Base-by-base conservation (phyloP, 2,888 invertebrate species). In the Palloptera scutellata region DNA sequence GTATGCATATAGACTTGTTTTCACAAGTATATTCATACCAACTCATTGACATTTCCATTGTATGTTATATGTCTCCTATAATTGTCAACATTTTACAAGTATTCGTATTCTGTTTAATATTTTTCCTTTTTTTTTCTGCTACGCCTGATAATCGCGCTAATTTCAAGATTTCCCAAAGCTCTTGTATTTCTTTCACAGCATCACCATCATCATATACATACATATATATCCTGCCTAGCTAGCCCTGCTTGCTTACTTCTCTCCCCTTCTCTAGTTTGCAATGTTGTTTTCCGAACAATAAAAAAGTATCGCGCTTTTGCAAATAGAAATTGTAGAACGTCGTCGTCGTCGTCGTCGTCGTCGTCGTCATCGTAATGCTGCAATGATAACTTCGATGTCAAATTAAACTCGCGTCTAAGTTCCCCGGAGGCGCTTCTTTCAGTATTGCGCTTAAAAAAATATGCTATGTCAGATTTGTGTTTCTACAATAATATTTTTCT, bases 101-200 rank as follows among this genome's bases (percentile, higher is more conserved):
- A 68, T 59, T 64, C 41, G 57, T 41, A 41, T 53, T 19, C 59
- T 64, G 58, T 64, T 64, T 57, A 52, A 40, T 19, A 30, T 42
- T 52, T 53, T 43, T 41, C 19, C 19, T 45, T 55, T 57, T 69
- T 65, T 63, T 58, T 54, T 62, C 66, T 70, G 66, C 70, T 64
- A 66, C 73, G 72, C 72, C 74, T 74, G 79, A 79, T 82, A 82
- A 82, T 83, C 81, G 81, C 81, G 83, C 82, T 82, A 82, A 82
- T 82, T 83, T 80, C 79, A 82, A 83, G 81, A 83, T 83, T 81
- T 82, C 82, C 82, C 82, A 80, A 73, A 76, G 76, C 76, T 73
- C 75, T 66, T 65, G 71, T 70, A 69, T 72, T 70, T 72, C 71
- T 72, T 71, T 54, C 57, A 61, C 13, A 55, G 51, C 55, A 15